Percentiles rank a stretch among this genome's conserved stretches.
Evolutionary conservation across 2,888 invertebrate species (phyloP).

Genomic region (Xestobium rufovillosum): DNA sequence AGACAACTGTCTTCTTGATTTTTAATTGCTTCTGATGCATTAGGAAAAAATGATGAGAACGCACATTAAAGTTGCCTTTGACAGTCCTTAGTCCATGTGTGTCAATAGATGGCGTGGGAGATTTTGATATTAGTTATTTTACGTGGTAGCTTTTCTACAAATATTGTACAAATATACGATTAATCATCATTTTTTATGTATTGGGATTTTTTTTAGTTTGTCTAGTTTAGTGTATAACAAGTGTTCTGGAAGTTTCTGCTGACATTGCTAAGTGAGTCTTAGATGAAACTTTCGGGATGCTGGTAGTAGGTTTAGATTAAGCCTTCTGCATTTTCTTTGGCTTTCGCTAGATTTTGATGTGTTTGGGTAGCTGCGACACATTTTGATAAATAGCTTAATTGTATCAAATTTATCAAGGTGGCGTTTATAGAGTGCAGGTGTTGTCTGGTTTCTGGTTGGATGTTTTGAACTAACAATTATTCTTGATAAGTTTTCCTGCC

Average conservation of each 20-base stretch:
- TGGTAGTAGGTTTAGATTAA: slow-evolving; percentile 36
- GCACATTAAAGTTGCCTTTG: no score
- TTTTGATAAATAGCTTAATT: no score
- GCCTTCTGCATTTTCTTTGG: slow-evolving; percentile 33
- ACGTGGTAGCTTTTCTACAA: slow-evolving; percentile 25
- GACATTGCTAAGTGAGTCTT: no score
- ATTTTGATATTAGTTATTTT: slow-evolving; percentile 16
- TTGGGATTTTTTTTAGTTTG: not conserved
- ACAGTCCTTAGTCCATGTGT: no score
- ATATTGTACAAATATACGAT: slow-evolving; percentile 7
- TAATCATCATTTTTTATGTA: not conserved
- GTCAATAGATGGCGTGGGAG: slow-evolving; percentile 24
- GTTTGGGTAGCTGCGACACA: slow-evolving; percentile 33
- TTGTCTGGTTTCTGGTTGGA: no score
- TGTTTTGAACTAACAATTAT: no score
- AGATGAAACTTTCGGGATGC: slow-evolving; percentile 17
- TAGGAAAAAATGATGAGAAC: no score
- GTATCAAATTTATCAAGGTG: no score
- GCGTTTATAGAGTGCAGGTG: no score
- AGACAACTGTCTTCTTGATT: no score
- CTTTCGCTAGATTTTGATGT: slow-evolving; percentile 41
- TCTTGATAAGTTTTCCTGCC: no score
- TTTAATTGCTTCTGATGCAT: no score
- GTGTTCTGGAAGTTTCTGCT: not conserved
- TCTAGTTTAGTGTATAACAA: slow-evolving; percentile 1